Evolutionary conservation across 2,113 vertebrate genomes (phyloP), one percentile per base, ranked within the genome.

Genomic region (Glaucomys volans): DNA sequence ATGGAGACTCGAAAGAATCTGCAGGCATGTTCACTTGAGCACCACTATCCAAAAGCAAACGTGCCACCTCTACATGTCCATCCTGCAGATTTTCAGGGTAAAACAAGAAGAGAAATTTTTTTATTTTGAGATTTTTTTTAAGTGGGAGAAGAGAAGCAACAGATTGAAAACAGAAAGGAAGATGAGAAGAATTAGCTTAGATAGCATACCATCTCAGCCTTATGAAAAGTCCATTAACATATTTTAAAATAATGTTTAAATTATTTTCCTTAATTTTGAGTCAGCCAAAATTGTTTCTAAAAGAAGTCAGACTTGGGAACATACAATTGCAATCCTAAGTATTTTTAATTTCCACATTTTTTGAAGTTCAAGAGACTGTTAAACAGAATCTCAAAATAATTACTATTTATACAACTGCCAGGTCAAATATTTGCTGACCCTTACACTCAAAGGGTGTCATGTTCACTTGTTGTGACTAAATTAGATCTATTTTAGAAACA

Each of bases 1-100:
- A 98, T 0, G 99, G 99, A 32, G 99, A 99, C 87, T 99, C 99
- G 40, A 99, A 99, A 17, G 99, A 99, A 98, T 99, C 99, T 0
- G 99, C 99, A 77, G 99, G 99, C 99, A 99, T 99, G 97, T 99
- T 99, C 97, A 99, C 99, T 98, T 99, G 99, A 84, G 99, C 99
- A 8, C 99, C 99, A 83, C 99, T 99, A 98, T 99, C 99, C 98
- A 99, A 99, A 98, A 99, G 99, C 98, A 99, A 98, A 93, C 99
- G 99, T 17, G 99, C 99, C 98, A 99, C 99, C 97, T 99, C 99
- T 96, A 99, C 99, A 72, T 99, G 99, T 66, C 99, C 99, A 64
- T 99, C 99, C 99, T 99, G 62, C 30, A 96, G 80, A 94, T 96
- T 96, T 79, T 71, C 40, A 80, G 72, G 90, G 64, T 18, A 96